A percentile compares a stretch with the other conserved stretches of the same genome.
These are phyloP conservation scores for Octopus sinensis DNA, from an alignment of 1,140 invertebrate species.

Conservation along the genomic window DNA sequence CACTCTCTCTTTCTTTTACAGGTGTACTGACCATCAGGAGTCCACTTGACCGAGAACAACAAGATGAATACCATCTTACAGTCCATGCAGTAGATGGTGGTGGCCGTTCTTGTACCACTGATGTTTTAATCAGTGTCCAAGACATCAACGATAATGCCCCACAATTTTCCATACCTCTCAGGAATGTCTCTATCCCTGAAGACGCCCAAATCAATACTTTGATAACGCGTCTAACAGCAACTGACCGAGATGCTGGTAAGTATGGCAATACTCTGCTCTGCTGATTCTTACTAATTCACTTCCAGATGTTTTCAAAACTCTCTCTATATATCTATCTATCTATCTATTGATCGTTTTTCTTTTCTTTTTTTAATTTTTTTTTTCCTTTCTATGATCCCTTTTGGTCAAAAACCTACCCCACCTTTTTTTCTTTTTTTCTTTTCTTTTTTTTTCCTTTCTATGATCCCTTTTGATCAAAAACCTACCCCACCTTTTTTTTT, in stretches of 20 bases:
- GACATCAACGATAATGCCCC: conserved; percentile 71
- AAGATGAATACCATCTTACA: conserved; percentile 42
- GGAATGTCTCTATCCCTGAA: conserved; percentile 43
- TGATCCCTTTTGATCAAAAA: no score
- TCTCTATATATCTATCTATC: no score
- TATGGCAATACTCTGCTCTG: background rate
- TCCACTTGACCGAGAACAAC: conserved; percentile 48
- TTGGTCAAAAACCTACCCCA: no score
- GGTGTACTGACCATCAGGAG: conserved; percentile 53
- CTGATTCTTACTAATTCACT: no score
- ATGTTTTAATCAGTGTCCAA: conserved; percentile 42
- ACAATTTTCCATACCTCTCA: conserved; percentile 38
- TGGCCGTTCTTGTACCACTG: conserved; percentile 66
- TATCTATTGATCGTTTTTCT: no score
- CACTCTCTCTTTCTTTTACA: conserved; percentile 24
- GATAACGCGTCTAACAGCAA: conserved; percentile 57
- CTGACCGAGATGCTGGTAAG: conserved; percentile 57
- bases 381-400: no score
- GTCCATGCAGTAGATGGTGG: conserved; percentile 50
- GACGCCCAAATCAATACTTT: conserved; percentile 56
- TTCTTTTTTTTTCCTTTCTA: no score
- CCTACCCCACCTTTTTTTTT: no score
- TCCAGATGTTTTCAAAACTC: no score
- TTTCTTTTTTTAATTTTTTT: no score
- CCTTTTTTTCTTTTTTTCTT: no score